Percentiles rank a stretch among this genome's conserved stretches.
Evolutionary conservation across 2,113 vertebrate genomes (phyloP).

Genomic region (Sialia sialis): DNA sequence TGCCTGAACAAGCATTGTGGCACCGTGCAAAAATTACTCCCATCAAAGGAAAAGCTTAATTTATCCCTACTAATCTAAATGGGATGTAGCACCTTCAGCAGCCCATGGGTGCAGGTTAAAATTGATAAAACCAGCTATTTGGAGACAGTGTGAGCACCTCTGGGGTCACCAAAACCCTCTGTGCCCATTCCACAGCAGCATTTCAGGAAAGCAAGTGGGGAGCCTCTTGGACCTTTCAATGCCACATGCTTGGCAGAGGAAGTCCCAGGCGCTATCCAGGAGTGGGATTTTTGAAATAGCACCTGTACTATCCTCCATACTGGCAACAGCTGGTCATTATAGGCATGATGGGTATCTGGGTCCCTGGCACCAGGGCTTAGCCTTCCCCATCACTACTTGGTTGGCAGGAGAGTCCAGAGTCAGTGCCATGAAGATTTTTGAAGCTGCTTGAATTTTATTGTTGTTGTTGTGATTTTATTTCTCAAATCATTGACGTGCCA

Average conservation of each 20-base stretch:
- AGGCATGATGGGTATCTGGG: not conserved
- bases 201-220: not conserved
- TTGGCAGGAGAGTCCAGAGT: not conserved
- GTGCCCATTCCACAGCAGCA: accelerated
- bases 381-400: not conserved
- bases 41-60: not conserved
- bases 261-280: not conserved
- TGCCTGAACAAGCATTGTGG: not conserved
- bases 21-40: not conserved
- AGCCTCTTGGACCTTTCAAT: not conserved
- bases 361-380: not conserved
- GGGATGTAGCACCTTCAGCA: not conserved
- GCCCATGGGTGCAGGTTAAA: not conserved
- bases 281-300: not conserved
- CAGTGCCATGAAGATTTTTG: not conserved
- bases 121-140: not conserved
- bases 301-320: not conserved
- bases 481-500: not conserved
- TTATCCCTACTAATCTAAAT: not conserved
- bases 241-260: not conserved
- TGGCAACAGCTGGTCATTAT: not conserved
- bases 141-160: accelerated
- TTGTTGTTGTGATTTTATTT: not conserved
- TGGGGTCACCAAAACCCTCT: accelerated
- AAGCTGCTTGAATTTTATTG: not conserved